Percentiles rank a stretch among this genome's conserved stretches.
Evolutionary conservation across 2,888 invertebrate genomes (phyloP).

Genomic region (Cataglyphis rosenhaueri): DNA sequence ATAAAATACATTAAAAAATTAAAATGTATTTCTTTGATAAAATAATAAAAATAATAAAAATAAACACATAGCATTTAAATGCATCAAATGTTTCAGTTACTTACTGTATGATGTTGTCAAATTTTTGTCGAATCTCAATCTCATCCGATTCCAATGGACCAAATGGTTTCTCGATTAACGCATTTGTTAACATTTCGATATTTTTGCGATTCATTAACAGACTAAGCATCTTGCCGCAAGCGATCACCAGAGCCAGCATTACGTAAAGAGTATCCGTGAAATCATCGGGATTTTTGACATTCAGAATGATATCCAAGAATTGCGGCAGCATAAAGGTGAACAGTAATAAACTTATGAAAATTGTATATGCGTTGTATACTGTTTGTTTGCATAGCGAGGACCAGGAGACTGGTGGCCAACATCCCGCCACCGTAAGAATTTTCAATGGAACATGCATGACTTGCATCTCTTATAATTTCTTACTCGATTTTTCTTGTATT

Average conservation of each 20-base stretch:
- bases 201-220: constrained; percentile 55
- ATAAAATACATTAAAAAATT: neutral
- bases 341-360: constrained; percentile 37
- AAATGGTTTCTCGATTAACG: constrained; percentile 21
- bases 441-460: constrained; percentile 52
- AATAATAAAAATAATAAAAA: neutral
- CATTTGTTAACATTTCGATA: constrained; percentile 2
- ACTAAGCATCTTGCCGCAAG: constrained; percentile 58
- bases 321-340: constrained; percentile 49
- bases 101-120: constrained; percentile 26
- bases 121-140: constrained; percentile 39
- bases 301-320: constrained; percentile 55
- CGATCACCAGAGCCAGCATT: constrained; percentile 54
- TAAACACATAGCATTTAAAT: neutral
- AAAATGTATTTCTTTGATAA: neutral
- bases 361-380: constrained; percentile 57
- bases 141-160: constrained; percentile 35
- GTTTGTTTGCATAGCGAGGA: constrained; percentile 43
- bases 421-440: constrained; percentile 54
- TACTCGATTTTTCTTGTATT: neutral
- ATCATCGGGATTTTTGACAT: constrained; percentile 50
- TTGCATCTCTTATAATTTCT: constrained; percentile 34
- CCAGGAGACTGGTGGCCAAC: constrained; percentile 61
- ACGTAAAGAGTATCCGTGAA: constrained; percentile 63
- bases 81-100: neutral